Percentiles rank a stretch among this genome's conserved stretches.
These are phyloP conservation scores for Apostichopus leukothele DNA, from an alignment of 53 echinoderm and acorn worm species.

Conservation along the genomic window DNA sequence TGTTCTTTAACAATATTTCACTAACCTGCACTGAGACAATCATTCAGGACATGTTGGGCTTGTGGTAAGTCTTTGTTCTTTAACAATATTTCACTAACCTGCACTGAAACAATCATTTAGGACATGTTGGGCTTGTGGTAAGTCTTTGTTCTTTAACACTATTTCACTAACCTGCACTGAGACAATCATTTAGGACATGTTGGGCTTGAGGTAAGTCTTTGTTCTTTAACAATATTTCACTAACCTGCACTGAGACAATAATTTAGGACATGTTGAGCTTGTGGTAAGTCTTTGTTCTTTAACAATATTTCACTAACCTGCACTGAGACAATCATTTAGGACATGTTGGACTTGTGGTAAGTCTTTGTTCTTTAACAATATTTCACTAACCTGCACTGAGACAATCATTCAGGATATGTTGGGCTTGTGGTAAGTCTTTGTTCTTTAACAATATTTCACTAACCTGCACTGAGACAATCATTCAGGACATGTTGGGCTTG, in stretches of 20 bases:
- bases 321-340: conserved; percentile 61
- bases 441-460: conserved; percentile 72
- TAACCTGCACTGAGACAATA: conserved; percentile 49
- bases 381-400: too few species aligned
- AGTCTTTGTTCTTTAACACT: conserved; percentile 60
- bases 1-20: too few species aligned
- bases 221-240: conserved; percentile 64
- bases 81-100: conserved; percentile 58
- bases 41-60: conserved; percentile 38
- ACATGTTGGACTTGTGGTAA: conserved; percentile 57
- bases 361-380: conserved; percentile 65
- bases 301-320: conserved; percentile 59
- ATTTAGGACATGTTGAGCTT: conserved; percentile 65
- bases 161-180: conserved; percentile 54
- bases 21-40: background rate
- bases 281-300: conserved; percentile 53
- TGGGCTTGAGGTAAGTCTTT: conserved; percentile 61
- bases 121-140: conserved; percentile 56
- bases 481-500: too few species aligned
- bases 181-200: conserved; percentile 60
- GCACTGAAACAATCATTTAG: conserved; percentile 61
- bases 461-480: too few species aligned
- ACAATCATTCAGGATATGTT: too few species aligned
- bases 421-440: too few species aligned
- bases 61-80: conserved; percentile 57